Evolutionary conservation across 2,888 invertebrate genomes (phyloP).

Genomic region (Cetonia aurata): DNA sequence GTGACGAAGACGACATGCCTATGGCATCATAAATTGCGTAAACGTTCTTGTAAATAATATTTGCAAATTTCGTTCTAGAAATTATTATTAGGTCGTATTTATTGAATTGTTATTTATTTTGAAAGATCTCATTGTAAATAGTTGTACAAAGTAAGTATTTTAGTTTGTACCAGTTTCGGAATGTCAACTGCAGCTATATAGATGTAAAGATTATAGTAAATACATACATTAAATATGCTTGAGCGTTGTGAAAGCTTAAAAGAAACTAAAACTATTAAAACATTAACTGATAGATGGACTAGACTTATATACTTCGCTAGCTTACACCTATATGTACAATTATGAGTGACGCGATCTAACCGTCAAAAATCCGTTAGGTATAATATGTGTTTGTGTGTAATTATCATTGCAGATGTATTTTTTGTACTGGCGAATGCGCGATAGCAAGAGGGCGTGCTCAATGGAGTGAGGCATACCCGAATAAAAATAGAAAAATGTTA

Average conservation of each 20-base stretch:
- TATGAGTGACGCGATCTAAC: slow-evolving; percentile 28
- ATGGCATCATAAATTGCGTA: not conserved
- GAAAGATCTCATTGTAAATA: slow-evolving; percentile 46
- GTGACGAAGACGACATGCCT: slow-evolving; percentile 68
- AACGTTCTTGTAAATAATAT: too few species aligned
- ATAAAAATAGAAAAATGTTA: too few species aligned
- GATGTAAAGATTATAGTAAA: not conserved
- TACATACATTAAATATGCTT: slow-evolving; percentile 6
- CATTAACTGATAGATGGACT: slow-evolving; percentile 14
- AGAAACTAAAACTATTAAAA: slow-evolving; percentile 10
- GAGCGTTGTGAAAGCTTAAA: slow-evolving; percentile 20
- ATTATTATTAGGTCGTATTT: slow-evolving; percentile 18
- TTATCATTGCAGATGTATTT: slow-evolving; percentile 7
- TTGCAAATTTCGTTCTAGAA: slow-evolving; percentile 8
- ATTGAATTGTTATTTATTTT: slow-evolving; percentile 44
- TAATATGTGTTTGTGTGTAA: too few species aligned
- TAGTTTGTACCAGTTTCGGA: slow-evolving; percentile 24
- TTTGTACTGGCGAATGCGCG: too few species aligned
- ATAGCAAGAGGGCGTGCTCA: too few species aligned
- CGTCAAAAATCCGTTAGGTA: slow-evolving; percentile 8
- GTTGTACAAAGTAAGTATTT: slow-evolving; percentile 37
- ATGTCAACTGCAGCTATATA: slow-evolving; percentile 13
- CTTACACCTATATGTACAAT: slow-evolving; percentile 45
- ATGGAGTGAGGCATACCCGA: too few species aligned
- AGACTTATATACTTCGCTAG: slow-evolving; percentile 15